phyloP scores from a whole-genome alignment of 2,797 vertebrate genomes.

The Tragelaphus eurycerus region DNA sequence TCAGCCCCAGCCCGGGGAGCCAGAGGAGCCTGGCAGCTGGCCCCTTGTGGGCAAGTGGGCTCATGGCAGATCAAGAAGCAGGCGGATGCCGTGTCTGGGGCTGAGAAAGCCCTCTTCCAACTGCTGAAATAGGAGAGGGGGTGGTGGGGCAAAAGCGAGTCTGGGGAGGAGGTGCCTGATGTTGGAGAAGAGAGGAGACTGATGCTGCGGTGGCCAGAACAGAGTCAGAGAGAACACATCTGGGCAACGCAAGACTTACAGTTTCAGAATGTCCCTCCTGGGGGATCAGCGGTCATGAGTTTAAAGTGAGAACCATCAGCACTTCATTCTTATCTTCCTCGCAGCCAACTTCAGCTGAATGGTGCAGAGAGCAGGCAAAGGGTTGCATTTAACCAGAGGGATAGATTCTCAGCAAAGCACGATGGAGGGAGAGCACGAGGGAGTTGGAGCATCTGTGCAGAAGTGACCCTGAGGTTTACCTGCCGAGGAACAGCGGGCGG shows the following conservation, averaged over 20 bases:
- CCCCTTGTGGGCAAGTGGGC: background rate
- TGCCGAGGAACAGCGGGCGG: background rate
- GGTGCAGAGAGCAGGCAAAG: background rate
- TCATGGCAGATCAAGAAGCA: background rate
- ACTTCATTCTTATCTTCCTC: background rate
- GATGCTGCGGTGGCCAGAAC: background rate
- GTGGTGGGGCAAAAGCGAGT: background rate
- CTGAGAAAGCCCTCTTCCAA: background rate
- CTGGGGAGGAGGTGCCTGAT: background rate
- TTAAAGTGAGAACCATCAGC: background rate
- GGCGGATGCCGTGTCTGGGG: fast-evolving
- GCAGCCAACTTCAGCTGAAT: background rate
- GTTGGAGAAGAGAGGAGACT: background rate
- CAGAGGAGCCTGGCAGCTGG: background rate
- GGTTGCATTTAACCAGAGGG: background rate
- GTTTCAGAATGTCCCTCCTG: fast-evolving
- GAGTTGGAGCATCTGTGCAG: no score
- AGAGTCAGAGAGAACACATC: background rate
- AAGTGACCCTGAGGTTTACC: background rate
- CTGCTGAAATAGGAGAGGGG: background rate
- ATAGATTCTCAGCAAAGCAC: no score
- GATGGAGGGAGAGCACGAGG: background rate
- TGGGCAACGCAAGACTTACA: background rate
- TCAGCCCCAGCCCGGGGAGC: background rate
- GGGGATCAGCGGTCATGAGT: background rate